Conservation (phyloP, 2,797 vertebrate species). For the Pseudochaenichthys georgianus region DNA sequence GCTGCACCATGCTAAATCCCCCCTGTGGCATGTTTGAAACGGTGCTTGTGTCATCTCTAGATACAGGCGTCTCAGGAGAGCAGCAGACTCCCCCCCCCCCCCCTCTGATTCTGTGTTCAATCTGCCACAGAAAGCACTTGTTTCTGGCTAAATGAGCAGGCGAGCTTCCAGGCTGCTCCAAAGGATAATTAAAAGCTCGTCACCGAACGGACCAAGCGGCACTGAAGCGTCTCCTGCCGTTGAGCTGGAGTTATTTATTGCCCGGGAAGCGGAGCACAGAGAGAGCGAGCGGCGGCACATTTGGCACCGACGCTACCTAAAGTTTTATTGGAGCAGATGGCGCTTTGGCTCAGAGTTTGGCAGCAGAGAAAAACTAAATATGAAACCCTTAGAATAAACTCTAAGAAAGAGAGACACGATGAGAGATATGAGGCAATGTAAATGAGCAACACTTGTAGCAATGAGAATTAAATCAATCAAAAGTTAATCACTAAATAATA, state of each 20-base stretch:
- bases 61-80: constrained; percentile 44
- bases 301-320: constrained; percentile 53
- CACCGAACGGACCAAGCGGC: constrained; percentile 46
- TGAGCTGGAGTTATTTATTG: constrained; percentile 48
- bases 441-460: neutral
- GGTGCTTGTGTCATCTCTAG: constrained; percentile 31
- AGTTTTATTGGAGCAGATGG: constrained; percentile 74
- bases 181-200: constrained; percentile 63
- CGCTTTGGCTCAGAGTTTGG: constrained; percentile 49
- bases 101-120: constrained; percentile 46
- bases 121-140: constrained; percentile 37
- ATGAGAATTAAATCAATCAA: neutral
- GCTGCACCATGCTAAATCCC: constrained; percentile 2
- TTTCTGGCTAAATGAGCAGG: constrained; percentile 48
- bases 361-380: constrained; percentile 29
- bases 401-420: neutral
- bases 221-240: neutral
- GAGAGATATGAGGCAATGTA: constrained; percentile 1
- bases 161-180: constrained; percentile 39
- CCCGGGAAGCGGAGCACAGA: constrained; percentile 47
- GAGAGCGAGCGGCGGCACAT: constrained; percentile 3
- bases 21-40: constrained; percentile 16
- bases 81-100: constrained; percentile 9
- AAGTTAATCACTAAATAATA: too few species aligned
- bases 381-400: constrained; percentile 35